Evolutionary conservation across 2,888 invertebrate species (phyloP), one percentile per base, ranked within the genome.

Genomic region (Fabriciana adippe): DNA sequence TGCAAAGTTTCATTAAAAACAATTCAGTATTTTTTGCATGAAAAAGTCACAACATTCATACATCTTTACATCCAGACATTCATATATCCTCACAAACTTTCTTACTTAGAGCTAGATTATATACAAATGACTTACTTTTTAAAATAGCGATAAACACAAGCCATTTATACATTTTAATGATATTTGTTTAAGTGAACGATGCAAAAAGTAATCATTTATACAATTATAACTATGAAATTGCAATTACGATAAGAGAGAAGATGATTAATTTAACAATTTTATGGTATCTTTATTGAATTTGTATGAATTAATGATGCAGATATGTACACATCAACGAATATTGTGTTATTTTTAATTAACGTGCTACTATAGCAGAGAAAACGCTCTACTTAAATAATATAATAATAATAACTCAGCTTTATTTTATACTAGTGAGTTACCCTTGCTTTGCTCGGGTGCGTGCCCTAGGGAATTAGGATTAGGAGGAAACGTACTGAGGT

Each of bases 181-280:
- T 16, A 55, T 55, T 60, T 60, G 41, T 55, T 48, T 14, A n/a
- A 50, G 18, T 61, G 31, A 47, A 18, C 18, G 6, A 60, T 60
- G 21, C 26, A 6, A 59, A 61, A 66, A n/a, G 48, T 26, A 61
- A 66, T 66, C 35, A 50, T 55, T 61, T 61, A 50, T 48, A 66
- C 53, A 48, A 57, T 21, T 15, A 16, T 59, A 47, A 35, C 60
- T 18, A 61, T 50, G 66, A 66, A 66, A 61, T 55, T 60, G 59
- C 60, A 66, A 66, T 66, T 61, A 66, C 21, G 66, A 66, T 66
- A 66, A 66, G 31, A 61, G 8, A 51, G 15, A 51, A 51, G 50
- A 18, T 41, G 57, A 48, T 61, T 51, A 18, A 61, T 50, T 41
- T 61, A 51, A 53, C 51, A 48, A 48, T 31, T n/a, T 26, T 48